Conservation (phyloP, 2,113 vertebrate genomes). For the Sigmodon hispidus region DNA sequence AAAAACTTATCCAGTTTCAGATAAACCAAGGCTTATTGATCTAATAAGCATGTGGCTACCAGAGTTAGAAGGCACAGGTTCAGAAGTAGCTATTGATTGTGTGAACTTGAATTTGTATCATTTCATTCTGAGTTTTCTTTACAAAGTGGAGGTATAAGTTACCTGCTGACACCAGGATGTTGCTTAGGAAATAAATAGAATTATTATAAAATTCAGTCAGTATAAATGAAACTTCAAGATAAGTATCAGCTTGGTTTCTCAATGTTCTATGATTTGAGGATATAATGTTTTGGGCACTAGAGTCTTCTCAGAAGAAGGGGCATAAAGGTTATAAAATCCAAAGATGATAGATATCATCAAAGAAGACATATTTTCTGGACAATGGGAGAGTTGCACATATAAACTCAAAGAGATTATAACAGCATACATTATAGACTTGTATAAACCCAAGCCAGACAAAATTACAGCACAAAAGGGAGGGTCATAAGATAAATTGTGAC, state of each 20-base stretch:
- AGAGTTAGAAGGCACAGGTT: background rate
- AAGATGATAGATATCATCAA: background rate
- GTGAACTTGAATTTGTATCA: background rate
- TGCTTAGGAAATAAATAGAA: background rate
- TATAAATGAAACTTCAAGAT: background rate
- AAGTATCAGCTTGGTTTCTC: background rate
- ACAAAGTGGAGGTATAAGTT: background rate
- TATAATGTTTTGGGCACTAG: background rate
- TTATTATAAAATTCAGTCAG: background rate
- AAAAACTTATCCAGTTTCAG: slow-evolving; percentile 52
- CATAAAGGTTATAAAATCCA: background rate
- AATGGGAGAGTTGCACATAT: no score
- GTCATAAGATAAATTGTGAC: background rate
- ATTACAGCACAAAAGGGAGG: background rate
- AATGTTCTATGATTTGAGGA: background rate
- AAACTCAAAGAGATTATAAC: background rate
- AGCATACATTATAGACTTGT: background rate
- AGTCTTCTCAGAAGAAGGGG: background rate
- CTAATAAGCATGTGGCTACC: background rate
- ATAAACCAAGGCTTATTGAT: background rate
- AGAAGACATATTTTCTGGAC: no score
- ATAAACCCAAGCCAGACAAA: background rate
- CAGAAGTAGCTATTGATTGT: background rate
- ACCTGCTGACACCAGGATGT: background rate
- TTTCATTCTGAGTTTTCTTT: background rate